Conservation (phyloP, 2,113 vertebrate genomes). For the Oncorhynchus clarkii region DNA sequence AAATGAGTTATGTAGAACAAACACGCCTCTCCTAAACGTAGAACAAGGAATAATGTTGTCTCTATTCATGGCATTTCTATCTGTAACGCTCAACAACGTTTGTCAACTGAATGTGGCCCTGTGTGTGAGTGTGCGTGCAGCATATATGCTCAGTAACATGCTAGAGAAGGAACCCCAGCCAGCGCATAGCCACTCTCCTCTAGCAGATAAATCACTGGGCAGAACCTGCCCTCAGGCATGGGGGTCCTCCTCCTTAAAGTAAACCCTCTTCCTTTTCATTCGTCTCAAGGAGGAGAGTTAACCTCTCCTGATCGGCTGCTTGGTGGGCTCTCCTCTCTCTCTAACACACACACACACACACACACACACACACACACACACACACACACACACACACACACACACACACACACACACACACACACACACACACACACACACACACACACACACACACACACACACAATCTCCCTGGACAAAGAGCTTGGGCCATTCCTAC, state of each 20-base stretch:
- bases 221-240: constrained; percentile 25
- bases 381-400: too few relatives aligned
- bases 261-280: constrained; percentile 72
- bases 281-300: constrained; percentile 73
- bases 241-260: constrained; percentile 76
- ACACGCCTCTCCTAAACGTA: too few relatives aligned
- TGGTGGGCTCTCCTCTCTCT: constrained; percentile 65
- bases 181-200: constrained; percentile 25
- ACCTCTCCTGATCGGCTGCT: constrained; percentile 70
- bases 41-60: too few relatives aligned
- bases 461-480: too few relatives aligned
- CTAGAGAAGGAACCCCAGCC: not conserved
- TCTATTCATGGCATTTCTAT: too few relatives aligned
- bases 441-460: too few relatives aligned
- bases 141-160: not conserved
- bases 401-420: too few relatives aligned
- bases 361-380: constrained; percentile 20
- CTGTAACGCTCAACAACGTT: too few relatives aligned
- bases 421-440: too few relatives aligned
- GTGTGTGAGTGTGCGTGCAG: too few relatives aligned
- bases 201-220: constrained; percentile 73
- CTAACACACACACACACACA: constrained; percentile 27
- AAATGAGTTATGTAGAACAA: too few relatives aligned
- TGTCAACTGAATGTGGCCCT: not conserved
- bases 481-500: too few relatives aligned